Evolutionary conservation across 2,888 invertebrate species (phyloP), one percentile per base, ranked within the genome.

Genomic region (Phyllotreta striolata): DNA sequence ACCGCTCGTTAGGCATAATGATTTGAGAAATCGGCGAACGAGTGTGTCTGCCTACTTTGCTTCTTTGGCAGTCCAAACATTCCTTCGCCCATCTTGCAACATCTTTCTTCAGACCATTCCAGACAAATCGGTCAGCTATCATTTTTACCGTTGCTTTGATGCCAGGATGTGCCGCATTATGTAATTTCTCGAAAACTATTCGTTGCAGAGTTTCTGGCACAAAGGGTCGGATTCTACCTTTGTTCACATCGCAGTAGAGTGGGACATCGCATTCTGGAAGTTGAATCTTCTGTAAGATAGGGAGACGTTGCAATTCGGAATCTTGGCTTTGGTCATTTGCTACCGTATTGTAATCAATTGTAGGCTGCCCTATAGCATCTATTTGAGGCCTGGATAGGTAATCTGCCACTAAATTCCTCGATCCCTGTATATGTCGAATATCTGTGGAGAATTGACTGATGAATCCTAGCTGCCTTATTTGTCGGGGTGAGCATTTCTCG

Each of bases 401-500:
- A 24, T 80, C 81, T 0, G 80, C 79, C 0, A 78, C 76, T 0
- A 75, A 62, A 47, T 81, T 80, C 10, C 75, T 70, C 34, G 70
- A 63, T 0, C 79, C 77, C 1, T 72, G 51, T 1, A 81, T 71
- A 64, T 79, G 72, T 3, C 66, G 58, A 3, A 80, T 76, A 54
- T 78, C 75, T 0, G 76, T 79, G 0, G 78, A 74, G 64, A 80
- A 81, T 59, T 68, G 66, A 0, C 55, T 24, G 2, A 72, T 78
- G 13, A 70, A 77, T 52, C 76, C 73, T 0, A 81, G 65, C 6
- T 81, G 74, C 1, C 78, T 24, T 8, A 72, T 66, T 62, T 81
- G 79, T 1, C 79, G 56, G 0, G 79, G 80, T 0, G 79, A 60
- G 12, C 55, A 55, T 13, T 76, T 75, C 3, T 76, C 74, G 1